phyloP scores from a whole-genome alignment of 2,797 vertebrate species.

The Myotis vivesi region DNA sequence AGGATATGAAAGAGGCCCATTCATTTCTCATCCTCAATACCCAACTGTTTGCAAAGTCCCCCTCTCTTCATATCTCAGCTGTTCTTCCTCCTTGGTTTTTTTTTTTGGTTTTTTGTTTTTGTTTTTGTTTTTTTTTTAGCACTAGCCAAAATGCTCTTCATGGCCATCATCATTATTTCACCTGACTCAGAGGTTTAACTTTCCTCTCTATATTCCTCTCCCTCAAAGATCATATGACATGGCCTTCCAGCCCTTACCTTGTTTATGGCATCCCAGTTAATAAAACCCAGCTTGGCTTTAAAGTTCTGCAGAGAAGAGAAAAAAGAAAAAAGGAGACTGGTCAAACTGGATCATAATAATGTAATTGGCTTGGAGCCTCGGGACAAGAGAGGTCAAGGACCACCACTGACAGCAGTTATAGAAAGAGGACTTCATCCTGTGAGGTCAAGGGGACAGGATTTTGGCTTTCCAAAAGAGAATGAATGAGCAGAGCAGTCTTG shows the following conservation, averaged over 20 bases:
- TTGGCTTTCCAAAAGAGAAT: neutral
- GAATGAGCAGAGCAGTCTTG: neutral
- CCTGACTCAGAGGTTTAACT: neutral
- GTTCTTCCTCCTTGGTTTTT: neutral
- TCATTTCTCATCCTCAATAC: neutral
- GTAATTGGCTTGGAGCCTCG: neutral
- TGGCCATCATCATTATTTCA: neutral
- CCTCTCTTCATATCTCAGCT: neutral
- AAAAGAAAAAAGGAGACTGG: neutral
- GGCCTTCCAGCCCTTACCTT: constrained; percentile 65
- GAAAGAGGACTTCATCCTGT: neutral
- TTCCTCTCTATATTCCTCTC: neutral
- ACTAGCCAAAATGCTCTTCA: neutral
- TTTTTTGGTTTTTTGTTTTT: neutral
- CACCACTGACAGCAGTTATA: neutral
- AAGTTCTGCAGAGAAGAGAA: constrained; percentile 63
- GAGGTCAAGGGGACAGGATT: neutral
- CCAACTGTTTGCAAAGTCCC: neutral
- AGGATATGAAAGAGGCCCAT: neutral
- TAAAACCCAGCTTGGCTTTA: constrained; percentile 73
- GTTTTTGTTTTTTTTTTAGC: neutral
- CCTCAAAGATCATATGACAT: neutral
- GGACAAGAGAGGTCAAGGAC: neutral
- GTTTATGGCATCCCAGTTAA: constrained; percentile 75
- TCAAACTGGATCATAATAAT: neutral